Base-by-base conservation (phyloP, 2,797 vertebrate genomes). In the Centropyge bicolor region DNA sequence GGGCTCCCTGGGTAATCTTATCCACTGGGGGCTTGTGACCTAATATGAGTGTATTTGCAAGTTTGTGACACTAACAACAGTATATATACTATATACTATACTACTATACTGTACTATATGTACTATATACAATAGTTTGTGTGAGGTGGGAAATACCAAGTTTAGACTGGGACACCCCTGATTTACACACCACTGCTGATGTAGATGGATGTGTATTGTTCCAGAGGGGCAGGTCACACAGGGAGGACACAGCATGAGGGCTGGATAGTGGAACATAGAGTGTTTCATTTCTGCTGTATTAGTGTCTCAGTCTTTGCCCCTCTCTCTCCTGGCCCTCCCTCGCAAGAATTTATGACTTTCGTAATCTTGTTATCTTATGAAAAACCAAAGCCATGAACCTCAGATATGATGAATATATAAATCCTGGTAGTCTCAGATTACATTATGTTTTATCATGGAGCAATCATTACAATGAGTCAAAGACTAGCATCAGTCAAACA, bases 231-330 rank as follows among this genome's bases (percentile, higher is more conserved):
- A 41, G 76, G 55, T 84, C 76, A 59, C 64, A 76, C 66, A 48
- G 62, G 24, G 66, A 81, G 63, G 68, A 65, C 59, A 22, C 76
- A 76, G 88, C 63, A 68, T 3, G 62, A 54, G 64, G 35, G 82
- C 78, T 88, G 81, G 90, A 85, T 70, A 84, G 72, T 59, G 56
- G 41, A 74, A 40, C 68, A 35, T 8, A 17, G 75, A 76, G 56
- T 79, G 76, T 85, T 90, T 73, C 73, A 84, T 85, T 87, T 89
- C 76, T 75, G 24, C 80, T 80, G 70, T 70, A 24, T 74, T 78
- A 80, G 56, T 4, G 51, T 40, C 71, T 75, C 52, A 52, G 38
- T 80, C 65, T 80, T 51, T 20, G 12, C 60, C 49, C 48, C 71
- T 40, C 64, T 63, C 74, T 49, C 43, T 75, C 22, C 41, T 36